Conservation (phyloP, 1,140 invertebrate species). For the Drosophila hydei region DNA sequence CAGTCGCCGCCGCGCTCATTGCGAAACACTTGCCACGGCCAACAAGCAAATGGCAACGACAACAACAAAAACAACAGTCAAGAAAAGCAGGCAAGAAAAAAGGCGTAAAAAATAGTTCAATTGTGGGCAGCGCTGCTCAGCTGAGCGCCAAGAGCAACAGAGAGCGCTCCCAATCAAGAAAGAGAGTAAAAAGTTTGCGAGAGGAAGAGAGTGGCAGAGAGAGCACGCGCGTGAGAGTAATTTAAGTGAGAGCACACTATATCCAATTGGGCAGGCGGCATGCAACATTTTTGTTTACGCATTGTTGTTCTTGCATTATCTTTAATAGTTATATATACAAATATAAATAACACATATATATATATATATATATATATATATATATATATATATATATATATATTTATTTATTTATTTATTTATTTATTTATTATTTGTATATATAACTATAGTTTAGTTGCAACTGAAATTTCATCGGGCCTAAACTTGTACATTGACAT, state of each 20-base stretch:
- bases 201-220: constrained; percentile 20
- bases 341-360: neutral
- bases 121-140: constrained; percentile 60
- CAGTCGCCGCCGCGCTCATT: constrained; percentile 65
- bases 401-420: neutral
- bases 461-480: neutral
- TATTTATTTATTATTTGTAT: neutral
- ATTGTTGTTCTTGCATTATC: constrained; percentile 9
- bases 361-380: neutral
- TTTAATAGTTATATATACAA: neutral
- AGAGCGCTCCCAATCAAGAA: constrained; percentile 22
- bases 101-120: constrained; percentile 72
- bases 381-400: neutral
- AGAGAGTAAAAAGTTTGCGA: neutral
- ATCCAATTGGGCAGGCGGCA: constrained; percentile 30
- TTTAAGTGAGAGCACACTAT: constrained; percentile 12
- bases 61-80: constrained; percentile 37
- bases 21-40: constrained; percentile 82
- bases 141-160: constrained; percentile 59
- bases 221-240: constrained; percentile 22
- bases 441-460: neutral
- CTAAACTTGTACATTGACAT: constrained; percentile 15
- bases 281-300: constrained; percentile 46
- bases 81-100: constrained; percentile 68
- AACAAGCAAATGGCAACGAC: constrained; percentile 67